Conservation (phyloP, 2,888 invertebrate species). For the Miltochrista miniata region DNA sequence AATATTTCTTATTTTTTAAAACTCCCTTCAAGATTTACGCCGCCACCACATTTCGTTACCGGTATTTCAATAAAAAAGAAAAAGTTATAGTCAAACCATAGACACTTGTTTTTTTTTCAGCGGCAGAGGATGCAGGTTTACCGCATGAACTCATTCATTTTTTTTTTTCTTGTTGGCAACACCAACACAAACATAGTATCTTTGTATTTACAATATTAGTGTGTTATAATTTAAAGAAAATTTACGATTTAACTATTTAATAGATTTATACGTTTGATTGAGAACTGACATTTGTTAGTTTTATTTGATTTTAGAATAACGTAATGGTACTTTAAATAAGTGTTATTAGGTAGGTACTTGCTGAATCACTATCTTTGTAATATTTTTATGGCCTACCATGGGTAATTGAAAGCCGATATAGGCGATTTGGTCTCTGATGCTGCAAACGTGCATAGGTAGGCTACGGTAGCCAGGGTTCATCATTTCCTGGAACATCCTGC, state of each 20-base stretch:
- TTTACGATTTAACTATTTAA: constrained; percentile 32
- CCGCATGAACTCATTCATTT: constrained; percentile 41
- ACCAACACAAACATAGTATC: constrained; percentile 23
- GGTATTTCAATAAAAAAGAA: neutral
- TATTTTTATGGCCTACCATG: too few relatives aligned
- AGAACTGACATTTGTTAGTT: constrained; percentile 21
- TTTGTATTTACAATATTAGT: constrained; percentile 28
- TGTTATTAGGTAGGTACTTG: neutral
- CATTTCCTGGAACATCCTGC: too few relatives aligned
- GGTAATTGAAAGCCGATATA: too few relatives aligned
- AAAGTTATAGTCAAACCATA: neutral
- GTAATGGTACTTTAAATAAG: neutral
- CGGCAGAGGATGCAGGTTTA: constrained; percentile 12
- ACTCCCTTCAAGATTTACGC: neutral
- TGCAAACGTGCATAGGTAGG: too few relatives aligned
- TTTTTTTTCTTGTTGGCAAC: constrained; percentile 37
- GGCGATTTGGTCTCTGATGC: too few relatives aligned
- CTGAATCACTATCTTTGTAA: neutral
- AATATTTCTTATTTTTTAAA: neutral
- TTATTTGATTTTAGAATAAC: constrained; percentile 13
- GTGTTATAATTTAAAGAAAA: constrained; percentile 30
- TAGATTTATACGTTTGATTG: constrained; percentile 22
- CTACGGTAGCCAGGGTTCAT: too few relatives aligned
- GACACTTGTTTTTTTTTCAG: neutral
- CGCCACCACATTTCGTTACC: neutral